Evolutionary conservation across 92 coral and sea anemone genomes (phyloP), one percentile per base, ranked within the genome.

Genomic region (Virgularia gustaviana): DNA sequence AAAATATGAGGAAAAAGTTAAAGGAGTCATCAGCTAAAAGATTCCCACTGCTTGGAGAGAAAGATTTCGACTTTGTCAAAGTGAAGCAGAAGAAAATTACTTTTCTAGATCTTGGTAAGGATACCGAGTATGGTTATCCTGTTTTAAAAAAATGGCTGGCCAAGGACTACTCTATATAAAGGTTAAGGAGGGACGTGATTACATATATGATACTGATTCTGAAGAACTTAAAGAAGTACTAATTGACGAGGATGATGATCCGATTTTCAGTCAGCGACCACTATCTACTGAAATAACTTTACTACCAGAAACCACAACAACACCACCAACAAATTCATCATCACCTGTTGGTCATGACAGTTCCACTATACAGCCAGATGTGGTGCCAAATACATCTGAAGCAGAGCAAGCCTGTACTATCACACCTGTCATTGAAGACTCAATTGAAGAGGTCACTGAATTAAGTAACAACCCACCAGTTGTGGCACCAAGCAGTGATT

Each of bases 71-170:
- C 2, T 78, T 83, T 58, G 78, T 83, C 4, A 83, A 83, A 36
- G 87, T 78, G 6, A 45, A 53, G 30, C 75, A 70, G 22, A 83
- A 64, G 34, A 65, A 39, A 34, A 56, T 83, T 6, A 25, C 87
- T 19, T 39, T 36, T 22, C 65, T 70, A 16, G 59, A 77, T 36
- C 83, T 77, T 61, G 87, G 79, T 13, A 70, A 67, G 15, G 70
- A 52, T 11, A 75, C 81, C 3, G 81, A 81, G 52, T 81, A 75
- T 19, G 61, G 38, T 42, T 67, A 52, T 41, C 10, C 78, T 28
- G 86, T 82, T 9, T 77, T 82, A 1, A 83, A 70, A 83, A 77
- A 49, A 36, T 83, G 56, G 70, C 83, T 37, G 87, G 87, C 5
- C 83, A 39, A 33, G 52, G 38, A 52, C 53, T 34, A 45, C 79